Base-by-base conservation (phyloP, 1,140 invertebrate genomes). In the Coenobita brevimanus region DNA sequence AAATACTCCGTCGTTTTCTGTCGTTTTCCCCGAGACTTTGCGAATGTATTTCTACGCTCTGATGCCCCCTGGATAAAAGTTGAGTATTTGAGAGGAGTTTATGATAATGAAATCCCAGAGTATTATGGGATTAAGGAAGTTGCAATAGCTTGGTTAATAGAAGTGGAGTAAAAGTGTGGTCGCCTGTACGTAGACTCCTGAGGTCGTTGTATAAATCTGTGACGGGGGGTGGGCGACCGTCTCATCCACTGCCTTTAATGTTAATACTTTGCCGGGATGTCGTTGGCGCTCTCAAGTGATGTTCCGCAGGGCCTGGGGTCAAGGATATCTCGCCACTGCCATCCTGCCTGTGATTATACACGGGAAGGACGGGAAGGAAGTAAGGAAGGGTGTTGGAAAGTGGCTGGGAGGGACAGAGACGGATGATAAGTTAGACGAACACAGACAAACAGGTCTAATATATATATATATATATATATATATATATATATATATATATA, bases 21-120 rank as follows among this genome's bases (percentile, higher is more conserved):
- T n/a, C n/a, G n/a, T n/a, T n/a, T n/a, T n/a, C n/a, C n/a, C 64
- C 78, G 75, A 80, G 78, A 79, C 36, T 87, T 79, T 71, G 76
- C 36, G 60, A 81, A 69, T 81, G 84, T 76, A 60, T 75, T 76
- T 76, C 21, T 76, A 64, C 57, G n/a, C 54, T 75, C 82, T 62
- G 50, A 75, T 82, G 62, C 62, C 41, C 41, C 2, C 10, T 38
- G 41, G 80, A 64, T 82, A 71, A 82, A 82, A 82, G 80, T 82
- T 82, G 62, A 82, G 64, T 71, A 82, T 82, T 82, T 71, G 80
- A 71, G 80, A 82, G 80, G 64, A 62, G 62, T 82, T 82, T 82
- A 85, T 76, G 82, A 64, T 76, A 76, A 76, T 76, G 71, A 76
- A 76, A 76, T 76, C 60, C 64, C 69, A 60, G 73, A 64, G 73